Conservation (phyloP, 2,888 invertebrate species). For the Dasysyrphus tricinctus region DNA sequence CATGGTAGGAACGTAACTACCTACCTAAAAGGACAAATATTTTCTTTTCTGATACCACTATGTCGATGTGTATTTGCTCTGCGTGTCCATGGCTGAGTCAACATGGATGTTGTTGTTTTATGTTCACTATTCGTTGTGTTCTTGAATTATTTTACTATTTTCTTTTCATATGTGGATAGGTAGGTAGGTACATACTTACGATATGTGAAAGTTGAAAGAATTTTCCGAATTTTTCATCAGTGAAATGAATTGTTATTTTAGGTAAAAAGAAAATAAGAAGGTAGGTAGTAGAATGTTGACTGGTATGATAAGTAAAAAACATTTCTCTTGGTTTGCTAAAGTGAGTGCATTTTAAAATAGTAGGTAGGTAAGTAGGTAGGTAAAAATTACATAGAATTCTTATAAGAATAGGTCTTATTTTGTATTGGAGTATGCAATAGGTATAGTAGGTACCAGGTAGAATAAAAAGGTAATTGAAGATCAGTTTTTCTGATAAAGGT, state of each 20-base stretch:
- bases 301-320: neutral
- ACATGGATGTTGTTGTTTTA: conserved; percentile 72
- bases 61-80: conserved; percentile 69
- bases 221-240: conserved; percentile 33
- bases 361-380: neutral
- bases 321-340: neutral
- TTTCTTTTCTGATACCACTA: conserved; percentile 33
- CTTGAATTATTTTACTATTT: conserved; percentile 42
- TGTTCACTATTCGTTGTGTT: conserved; percentile 62
- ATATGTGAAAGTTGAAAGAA: conserved; percentile 40
- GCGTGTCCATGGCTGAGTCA: conserved; percentile 71
- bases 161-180: neutral
- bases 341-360: neutral
- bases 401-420: neutral
- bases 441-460: neutral
- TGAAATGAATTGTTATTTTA: conserved; percentile 62
- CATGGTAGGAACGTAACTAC: neutral
- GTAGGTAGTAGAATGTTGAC: neutral
- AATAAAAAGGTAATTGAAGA: too few relatives aligned
- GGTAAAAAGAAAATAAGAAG: conserved; percentile 39
- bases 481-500: too few relatives aligned
- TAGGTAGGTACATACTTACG: too few relatives aligned
- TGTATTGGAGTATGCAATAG: neutral
- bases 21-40: conserved; percentile 46
- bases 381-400: neutral